Conservation (phyloP, 1,140 invertebrate genomes). For the Trialeurodes vaporariorum region DNA sequence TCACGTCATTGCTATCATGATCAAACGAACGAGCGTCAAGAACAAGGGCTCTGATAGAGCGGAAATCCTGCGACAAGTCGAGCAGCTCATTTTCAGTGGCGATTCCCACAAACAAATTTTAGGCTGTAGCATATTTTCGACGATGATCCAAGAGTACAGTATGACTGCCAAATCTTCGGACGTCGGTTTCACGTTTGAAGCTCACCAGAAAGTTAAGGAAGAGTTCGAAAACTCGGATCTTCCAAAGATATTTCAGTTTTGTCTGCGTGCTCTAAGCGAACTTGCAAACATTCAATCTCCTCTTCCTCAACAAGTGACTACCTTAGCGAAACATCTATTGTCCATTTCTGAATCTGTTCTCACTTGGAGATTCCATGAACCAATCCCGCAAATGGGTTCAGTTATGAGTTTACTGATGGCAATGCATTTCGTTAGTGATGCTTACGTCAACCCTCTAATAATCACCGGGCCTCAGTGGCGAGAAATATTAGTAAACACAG, state of each 20-base stretch:
- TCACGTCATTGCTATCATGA: constrained; percentile 71
- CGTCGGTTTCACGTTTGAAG: constrained; percentile 73
- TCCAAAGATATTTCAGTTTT: constrained; percentile 64
- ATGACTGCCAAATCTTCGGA: constrained; percentile 72
- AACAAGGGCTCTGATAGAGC: constrained; percentile 53
- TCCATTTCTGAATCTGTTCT: constrained; percentile 59
- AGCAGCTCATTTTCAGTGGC: constrained; percentile 51
- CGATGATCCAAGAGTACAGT: constrained; percentile 77
- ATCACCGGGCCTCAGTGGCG: constrained; percentile 48
- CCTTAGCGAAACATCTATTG: constrained; percentile 51
- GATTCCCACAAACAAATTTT: constrained; percentile 50
- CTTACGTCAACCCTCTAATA: background rate
- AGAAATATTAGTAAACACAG: constrained; percentile 59
- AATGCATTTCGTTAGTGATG: background rate
- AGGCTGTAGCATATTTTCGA: constrained; percentile 66
- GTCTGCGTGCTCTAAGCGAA: constrained; percentile 43
- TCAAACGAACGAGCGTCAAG: constrained; percentile 66
- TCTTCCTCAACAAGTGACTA: constrained; percentile 39
- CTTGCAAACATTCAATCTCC: constrained; percentile 41
- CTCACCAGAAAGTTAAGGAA: constrained; percentile 71
- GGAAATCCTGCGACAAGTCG: constrained; percentile 58
- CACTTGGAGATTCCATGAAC: constrained; percentile 53
- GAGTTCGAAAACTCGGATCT: constrained; percentile 69
- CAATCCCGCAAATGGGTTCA: no score
- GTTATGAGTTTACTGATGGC: background rate